These are phyloP conservation scores for Phyllotreta cruciferae DNA, from an alignment of 2,888 invertebrate genomes.

Conservation along the genomic window DNA sequence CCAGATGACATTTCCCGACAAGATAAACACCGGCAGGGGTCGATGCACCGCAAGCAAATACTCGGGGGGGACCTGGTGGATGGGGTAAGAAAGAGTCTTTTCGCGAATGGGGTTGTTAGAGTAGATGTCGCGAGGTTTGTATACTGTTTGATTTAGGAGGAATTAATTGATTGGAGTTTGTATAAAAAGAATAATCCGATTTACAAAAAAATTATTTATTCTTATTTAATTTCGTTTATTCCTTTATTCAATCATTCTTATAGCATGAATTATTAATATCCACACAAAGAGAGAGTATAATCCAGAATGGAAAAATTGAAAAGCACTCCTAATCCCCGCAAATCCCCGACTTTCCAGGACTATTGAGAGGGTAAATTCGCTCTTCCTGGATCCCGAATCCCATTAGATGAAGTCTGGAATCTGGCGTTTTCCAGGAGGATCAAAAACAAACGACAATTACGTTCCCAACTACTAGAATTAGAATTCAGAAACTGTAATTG, in stretches of 20 bases:
- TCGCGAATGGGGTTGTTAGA: slow-evolving; percentile 24
- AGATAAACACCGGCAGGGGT: slow-evolving; percentile 37
- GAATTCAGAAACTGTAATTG: no score
- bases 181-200: background rate
- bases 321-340: background rate
- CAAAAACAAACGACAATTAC: slow-evolving; percentile 24
- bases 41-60: slow-evolving; percentile 34
- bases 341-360: background rate
- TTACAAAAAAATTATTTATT: background rate
- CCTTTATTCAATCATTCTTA: no score
- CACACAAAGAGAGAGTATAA: no score
- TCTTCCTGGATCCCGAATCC: slow-evolving; percentile 9
- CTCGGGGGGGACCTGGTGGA: slow-evolving; percentile 8
- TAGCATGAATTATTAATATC: no score
- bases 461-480: slow-evolving; percentile 5
- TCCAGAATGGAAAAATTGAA: background rate
- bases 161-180: background rate
- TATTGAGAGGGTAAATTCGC: background rate
- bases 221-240: no score
- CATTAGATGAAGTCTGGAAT: slow-evolving; percentile 17
- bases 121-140: background rate
- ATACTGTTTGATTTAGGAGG: background rate
- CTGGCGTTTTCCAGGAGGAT: slow-evolving; percentile 16
- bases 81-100: slow-evolving; percentile 17
- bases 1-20: slow-evolving; percentile 36